Percentiles rank a stretch among this genome's conserved stretches.
Conservation (phyloP, 2,888 invertebrate genomes). For the Limnephilus rhombicus region DNA sequence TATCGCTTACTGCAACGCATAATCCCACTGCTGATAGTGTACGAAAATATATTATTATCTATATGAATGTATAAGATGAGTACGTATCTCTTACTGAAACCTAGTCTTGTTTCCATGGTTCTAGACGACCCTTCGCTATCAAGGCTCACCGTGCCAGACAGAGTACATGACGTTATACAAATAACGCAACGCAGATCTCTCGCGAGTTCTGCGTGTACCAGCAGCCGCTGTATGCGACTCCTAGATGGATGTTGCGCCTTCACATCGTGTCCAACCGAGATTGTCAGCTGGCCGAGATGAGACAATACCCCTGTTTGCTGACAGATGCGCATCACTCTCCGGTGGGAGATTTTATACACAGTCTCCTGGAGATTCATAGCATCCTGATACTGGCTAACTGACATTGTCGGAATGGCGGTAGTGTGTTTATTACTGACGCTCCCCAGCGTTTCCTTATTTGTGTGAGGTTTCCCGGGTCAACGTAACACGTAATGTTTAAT, state of each 20-base stretch:
- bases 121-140: constrained; percentile 49
- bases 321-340: constrained; percentile 63
- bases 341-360: constrained; percentile 41
- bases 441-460: constrained; percentile 26
- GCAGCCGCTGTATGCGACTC: constrained; percentile 15
- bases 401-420: constrained; percentile 43
- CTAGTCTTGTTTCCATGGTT: constrained; percentile 42
- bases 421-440: constrained; percentile 50
- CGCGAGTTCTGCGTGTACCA: constrained; percentile 33
- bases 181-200: constrained; percentile 63
- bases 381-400: constrained; percentile 56
- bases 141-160: constrained; percentile 58
- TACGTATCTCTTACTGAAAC: background rate
- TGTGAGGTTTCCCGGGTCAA: background rate
- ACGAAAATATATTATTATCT: too few species aligned
- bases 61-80: too few species aligned
- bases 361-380: constrained; percentile 51
- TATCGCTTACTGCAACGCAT: too few species aligned
- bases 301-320: constrained; percentile 64
- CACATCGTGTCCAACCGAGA: constrained; percentile 57
- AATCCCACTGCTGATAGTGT: too few species aligned
- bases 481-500: background rate
- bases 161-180: constrained; percentile 65
- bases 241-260: constrained; percentile 60
- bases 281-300: constrained; percentile 62